phyloP scores from a whole-genome alignment of 2,797 vertebrate species.

The Acropternis orthonyx region DNA sequence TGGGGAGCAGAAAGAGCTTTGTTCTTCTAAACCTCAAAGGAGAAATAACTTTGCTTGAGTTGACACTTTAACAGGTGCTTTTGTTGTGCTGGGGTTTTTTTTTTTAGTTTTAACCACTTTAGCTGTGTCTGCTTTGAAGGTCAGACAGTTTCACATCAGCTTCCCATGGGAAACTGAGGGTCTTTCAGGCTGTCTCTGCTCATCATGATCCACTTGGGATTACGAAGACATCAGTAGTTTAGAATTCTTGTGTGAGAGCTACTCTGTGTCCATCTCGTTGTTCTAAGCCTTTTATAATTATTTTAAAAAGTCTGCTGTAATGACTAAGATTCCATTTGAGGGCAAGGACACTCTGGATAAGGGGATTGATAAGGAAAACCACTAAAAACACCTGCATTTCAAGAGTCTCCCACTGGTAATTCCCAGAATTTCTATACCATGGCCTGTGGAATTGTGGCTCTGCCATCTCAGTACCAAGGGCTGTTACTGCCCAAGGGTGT shows the following conservation, averaged over 20 bases:
- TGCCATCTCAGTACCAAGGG: background rate
- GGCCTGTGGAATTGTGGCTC: background rate
- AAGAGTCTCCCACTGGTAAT: background rate
- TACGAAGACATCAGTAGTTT: background rate
- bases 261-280: background rate
- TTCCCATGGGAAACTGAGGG: background rate
- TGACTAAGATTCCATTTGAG: background rate
- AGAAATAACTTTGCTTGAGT: background rate
- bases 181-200: background rate
- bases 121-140: background rate
- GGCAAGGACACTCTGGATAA: background rate
- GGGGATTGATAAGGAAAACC: background rate
- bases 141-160: background rate
- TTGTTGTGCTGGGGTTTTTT: background rate
- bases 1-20: background rate
- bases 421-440: background rate
- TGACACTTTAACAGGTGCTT: background rate
- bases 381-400: background rate
- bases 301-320: background rate
- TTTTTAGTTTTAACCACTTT: background rate
- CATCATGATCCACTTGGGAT: background rate
- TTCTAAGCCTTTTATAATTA: background rate
- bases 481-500: background rate
- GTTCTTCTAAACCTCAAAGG: background rate
- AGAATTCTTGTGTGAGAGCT: background rate